Base-by-base conservation (phyloP, 1,140 invertebrate genomes). In the Epicauta chinensis region DNA sequence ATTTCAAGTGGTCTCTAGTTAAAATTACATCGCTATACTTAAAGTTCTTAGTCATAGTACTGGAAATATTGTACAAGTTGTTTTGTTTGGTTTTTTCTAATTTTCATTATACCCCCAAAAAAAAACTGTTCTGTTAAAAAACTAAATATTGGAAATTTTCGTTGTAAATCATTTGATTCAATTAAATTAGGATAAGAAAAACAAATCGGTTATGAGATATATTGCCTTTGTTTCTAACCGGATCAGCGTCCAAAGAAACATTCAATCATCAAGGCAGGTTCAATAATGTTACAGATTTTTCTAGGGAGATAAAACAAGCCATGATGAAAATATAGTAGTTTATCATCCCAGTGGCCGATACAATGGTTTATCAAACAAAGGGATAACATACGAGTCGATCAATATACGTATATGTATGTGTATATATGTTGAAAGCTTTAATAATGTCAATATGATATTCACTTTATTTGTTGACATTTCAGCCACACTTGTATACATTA, bases 361-460 rank as follows among this genome's bases (percentile, higher is more conserved):
- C 53, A 59, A 59, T 59, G 53, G 56, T 48, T 59, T 49, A 45
- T 59, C 56, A 59, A 59, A 59, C 48, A 55, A 50, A 58, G 53
- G 53, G 53, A 39, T 43, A 31, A 40, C 31, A 39, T 17, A 15
- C 34, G 11, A 12, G 36, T 17, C 49, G 53, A 53, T 58, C 23
- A 7, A 23, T 23, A 23, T 23, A 7, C 7, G 23, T 23, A 7
- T 23, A 23, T 23, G 4, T 23, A 7, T 23, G 23, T 7, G 23
- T 3, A 23, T 23, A 23, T 23, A 46, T 40, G 47, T 36, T 53
- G 51, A 58, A 45, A 55, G 56, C 56, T 51, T 46, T 23, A 54
- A 53, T 57, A 52, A 53, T 57, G 51, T 53, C 51, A 57, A 53
- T 54, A 57, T 52, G 50, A 47, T 48, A 58, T 55, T 51, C 45